Conservation (phyloP, 2,888 invertebrate genomes). For the Ganaspis brasiliensis region DNA sequence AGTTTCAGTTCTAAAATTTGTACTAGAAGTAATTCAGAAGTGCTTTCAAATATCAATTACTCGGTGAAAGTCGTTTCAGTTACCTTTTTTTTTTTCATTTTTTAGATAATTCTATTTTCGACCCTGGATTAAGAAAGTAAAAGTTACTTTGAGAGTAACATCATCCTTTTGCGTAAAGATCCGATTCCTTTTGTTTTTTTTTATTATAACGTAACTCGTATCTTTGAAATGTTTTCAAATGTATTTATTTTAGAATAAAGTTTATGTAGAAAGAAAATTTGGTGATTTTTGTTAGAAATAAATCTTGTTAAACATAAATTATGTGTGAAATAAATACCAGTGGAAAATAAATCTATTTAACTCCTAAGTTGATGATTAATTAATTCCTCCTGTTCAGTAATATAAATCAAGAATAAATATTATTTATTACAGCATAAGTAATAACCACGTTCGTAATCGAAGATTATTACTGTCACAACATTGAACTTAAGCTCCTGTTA, state of each 20-base stretch:
- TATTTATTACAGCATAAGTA: too few species aligned
- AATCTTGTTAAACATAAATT: too few species aligned
- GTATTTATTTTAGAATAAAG: too few species aligned
- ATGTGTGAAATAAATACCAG: too few species aligned
- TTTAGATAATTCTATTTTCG: slow-evolving; percentile 8
- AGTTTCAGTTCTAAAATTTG: background rate
- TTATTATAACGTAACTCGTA: too few species aligned
- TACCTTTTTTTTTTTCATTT: background rate
- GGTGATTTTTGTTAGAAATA: too few species aligned
- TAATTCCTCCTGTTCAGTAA: too few species aligned
- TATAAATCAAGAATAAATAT: too few species aligned
- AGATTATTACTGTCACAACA: slow-evolving; percentile 3
- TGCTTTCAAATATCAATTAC: slow-evolving; percentile 15
- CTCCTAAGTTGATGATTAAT: too few species aligned
- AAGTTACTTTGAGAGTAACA: background rate
- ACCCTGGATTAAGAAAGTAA: slow-evolving; percentile 18
- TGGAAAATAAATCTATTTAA: too few species aligned
- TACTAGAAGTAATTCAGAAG: background rate
- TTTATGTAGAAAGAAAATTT: too few species aligned
- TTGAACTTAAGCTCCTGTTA: slow-evolving; percentile 11
- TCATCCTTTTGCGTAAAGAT: background rate
- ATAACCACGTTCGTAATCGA: background rate
- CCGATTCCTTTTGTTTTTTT: background rate
- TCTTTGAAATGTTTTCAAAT: too few species aligned
- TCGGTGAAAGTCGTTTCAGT: slow-evolving; percentile 11